Percentiles rank a stretch among this genome's conserved stretches.
These are phyloP conservation scores for Solea solea DNA, from an alignment of 2,113 vertebrate species.

Conservation along the genomic window DNA sequence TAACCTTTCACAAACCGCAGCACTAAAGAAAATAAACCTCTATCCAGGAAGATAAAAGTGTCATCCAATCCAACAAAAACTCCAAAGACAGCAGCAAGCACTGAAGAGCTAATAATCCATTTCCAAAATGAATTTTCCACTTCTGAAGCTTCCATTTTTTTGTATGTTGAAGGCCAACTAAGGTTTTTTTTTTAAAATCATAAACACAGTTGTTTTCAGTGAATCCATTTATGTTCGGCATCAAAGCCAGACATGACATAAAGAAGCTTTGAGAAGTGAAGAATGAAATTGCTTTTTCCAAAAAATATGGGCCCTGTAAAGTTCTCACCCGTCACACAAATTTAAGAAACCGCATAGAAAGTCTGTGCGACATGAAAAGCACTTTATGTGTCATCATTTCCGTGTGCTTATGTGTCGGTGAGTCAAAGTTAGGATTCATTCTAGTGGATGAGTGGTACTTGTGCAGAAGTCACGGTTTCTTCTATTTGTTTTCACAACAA, in stretches of 20 bases:
- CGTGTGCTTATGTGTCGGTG: too few relatives aligned
- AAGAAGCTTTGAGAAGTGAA: slow-evolving; percentile 10
- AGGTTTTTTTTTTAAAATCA: slow-evolving; percentile 1
- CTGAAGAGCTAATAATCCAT: slow-evolving; percentile 13
- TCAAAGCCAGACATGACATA: slow-evolving; percentile 4
- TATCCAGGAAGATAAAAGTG: not conserved
- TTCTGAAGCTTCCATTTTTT: slow-evolving; percentile 20
- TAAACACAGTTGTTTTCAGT: not conserved
- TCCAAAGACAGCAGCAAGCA: slow-evolving; percentile 4
- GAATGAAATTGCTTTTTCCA: slow-evolving; percentile 5
- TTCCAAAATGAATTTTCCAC: slow-evolving; percentile 20
- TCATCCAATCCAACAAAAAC: not conserved
- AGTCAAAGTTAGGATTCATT: too few relatives aligned
- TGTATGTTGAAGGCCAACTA: slow-evolving; percentile 3
- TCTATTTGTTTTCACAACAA: too few relatives aligned
- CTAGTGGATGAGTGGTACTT: too few relatives aligned
- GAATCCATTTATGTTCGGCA: not conserved
- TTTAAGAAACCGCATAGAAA: too few relatives aligned
- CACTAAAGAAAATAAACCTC: slow-evolving; percentile 12
- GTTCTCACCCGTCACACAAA: too few relatives aligned
- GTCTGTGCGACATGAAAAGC: too few relatives aligned
- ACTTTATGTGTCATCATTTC: too few relatives aligned
- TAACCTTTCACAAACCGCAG: slow-evolving; percentile 38
- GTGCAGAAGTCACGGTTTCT: too few relatives aligned
- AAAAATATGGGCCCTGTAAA: not conserved